Conservation (phyloP, 2,888 invertebrate genomes). For the Brachypterus glaber region DNA sequence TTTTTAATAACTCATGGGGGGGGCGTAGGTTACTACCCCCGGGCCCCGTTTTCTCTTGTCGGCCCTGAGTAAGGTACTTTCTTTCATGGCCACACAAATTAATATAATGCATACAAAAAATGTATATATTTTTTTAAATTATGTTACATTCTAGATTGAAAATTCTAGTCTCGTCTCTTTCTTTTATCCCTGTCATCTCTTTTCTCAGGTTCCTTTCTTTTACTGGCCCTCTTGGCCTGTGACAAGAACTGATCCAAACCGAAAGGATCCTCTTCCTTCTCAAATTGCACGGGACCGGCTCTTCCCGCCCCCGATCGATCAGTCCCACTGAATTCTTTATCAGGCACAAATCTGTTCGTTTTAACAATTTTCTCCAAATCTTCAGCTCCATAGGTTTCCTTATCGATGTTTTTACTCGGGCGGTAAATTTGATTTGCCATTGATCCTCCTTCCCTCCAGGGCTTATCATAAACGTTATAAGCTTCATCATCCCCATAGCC, state of each 20-base stretch:
- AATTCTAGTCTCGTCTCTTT: constrained; percentile 38
- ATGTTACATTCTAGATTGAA: not conserved
- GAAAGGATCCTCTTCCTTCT: constrained; percentile 88
- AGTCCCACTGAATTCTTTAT: constrained; percentile 92
- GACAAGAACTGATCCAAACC: constrained; percentile 97
- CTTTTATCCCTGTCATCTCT: constrained; percentile 41
- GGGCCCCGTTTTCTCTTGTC: too few species aligned
- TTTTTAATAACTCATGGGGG: too few species aligned
- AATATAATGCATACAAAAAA: too few species aligned
- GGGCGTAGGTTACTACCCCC: too few species aligned
- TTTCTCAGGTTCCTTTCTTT: constrained; percentile 50
- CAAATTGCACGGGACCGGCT: constrained; percentile 95
- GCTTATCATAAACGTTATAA: constrained; percentile 96
- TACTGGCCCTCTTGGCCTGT: constrained; percentile 79
- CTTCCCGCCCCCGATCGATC: constrained; percentile 60
- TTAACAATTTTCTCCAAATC: constrained; percentile 84
- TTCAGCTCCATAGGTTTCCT: constrained; percentile 81
- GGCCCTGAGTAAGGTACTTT: too few species aligned
- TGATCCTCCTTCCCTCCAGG: constrained; percentile 86
- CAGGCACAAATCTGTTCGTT: constrained; percentile 89
- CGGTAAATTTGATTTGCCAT: constrained; percentile 85
- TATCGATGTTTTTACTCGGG: constrained; percentile 78
- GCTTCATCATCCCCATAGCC: constrained; percentile 96
- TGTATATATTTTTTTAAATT: too few species aligned
- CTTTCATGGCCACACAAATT: too few species aligned